Percentiles rank a stretch among this genome's conserved stretches.
Evolutionary conservation across 2,797 vertebrate species (phyloP).

Genomic region (Tolypeutes matacus): DNA sequence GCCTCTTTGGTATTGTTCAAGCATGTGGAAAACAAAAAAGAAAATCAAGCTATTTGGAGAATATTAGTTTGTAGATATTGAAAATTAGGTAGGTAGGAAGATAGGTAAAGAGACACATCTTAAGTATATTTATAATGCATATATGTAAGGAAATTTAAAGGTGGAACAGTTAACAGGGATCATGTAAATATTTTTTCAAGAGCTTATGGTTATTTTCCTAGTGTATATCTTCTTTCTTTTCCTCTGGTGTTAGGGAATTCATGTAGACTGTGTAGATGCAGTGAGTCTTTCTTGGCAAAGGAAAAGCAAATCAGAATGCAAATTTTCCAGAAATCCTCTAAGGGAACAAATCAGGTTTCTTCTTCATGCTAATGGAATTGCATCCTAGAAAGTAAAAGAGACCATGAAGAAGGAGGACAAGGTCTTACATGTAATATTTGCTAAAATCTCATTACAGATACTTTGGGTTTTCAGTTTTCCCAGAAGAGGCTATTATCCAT

Average conservation of each 20-base stretch:
- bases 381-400: not conserved
- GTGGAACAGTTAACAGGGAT: not conserved
- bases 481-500: slow-evolving; percentile 13
- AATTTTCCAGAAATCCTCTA: not conserved
- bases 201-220: not conserved
- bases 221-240: not conserved
- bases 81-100: not conserved
- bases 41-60: not conserved
- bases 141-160: not conserved
- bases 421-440: not conserved
- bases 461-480: slow-evolving; percentile 47
- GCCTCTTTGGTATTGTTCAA: not conserved
- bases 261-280: not conserved
- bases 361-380: not conserved
- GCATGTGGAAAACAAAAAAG: not conserved
- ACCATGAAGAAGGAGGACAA: slow-evolving; percentile 6
- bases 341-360: not conserved
- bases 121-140: not conserved
- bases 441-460: slow-evolving; percentile 63
- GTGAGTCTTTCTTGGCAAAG: slow-evolving; percentile 27
- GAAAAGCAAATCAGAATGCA: not conserved
- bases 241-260: not conserved
- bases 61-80: slow-evolving; percentile 36
- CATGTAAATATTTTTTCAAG: not conserved
- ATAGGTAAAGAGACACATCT: not conserved